A percentile compares a stretch with the other conserved stretches of the same genome.
These are phyloP conservation scores for Antennarius striatus DNA, from an alignment of 2,113 vertebrate species.

Conservation along the genomic window DNA sequence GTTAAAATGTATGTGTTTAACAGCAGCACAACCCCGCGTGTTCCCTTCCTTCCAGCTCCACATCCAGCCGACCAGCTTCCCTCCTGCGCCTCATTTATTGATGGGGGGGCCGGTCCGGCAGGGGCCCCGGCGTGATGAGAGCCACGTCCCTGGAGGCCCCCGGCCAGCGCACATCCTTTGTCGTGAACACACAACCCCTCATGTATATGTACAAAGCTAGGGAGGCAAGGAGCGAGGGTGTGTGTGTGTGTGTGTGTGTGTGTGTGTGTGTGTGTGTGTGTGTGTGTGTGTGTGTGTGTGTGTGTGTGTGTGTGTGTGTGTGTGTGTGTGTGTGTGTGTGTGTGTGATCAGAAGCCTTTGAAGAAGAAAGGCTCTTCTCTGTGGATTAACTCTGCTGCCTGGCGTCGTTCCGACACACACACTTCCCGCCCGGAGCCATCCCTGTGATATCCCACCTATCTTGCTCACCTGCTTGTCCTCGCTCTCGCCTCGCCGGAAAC, in stretches of 20 bases:
- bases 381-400: conserved; percentile 10
- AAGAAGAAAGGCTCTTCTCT: conserved; percentile 56
- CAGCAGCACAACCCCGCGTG: too few species aligned
- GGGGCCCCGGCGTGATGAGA: too few species aligned
- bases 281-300: conserved; percentile 9
- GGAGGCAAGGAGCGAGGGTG: conserved; percentile 14
- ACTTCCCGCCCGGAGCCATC: conserved; percentile 54
- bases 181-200: too few species aligned
- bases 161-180: too few species aligned
- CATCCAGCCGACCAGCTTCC: too few species aligned
- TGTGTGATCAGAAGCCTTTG: conserved; percentile 46
- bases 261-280: conserved; percentile 11
- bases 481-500: conserved; percentile 12
- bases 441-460: conserved; percentile 59
- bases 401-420: conserved; percentile 45
- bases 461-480: conserved; percentile 37
- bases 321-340: conserved; percentile 9
- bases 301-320: conserved; percentile 2
- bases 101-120: too few species aligned
- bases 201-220: not conserved
- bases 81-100: too few species aligned
- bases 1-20: too few species aligned
- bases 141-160: too few species aligned
- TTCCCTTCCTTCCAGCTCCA: too few species aligned
- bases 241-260: not conserved